A percentile compares a stretch with the other conserved stretches of the same genome.
Conservation (phyloP, 2,797 vertebrate genomes). For the Neoniphon sammara region DNA sequence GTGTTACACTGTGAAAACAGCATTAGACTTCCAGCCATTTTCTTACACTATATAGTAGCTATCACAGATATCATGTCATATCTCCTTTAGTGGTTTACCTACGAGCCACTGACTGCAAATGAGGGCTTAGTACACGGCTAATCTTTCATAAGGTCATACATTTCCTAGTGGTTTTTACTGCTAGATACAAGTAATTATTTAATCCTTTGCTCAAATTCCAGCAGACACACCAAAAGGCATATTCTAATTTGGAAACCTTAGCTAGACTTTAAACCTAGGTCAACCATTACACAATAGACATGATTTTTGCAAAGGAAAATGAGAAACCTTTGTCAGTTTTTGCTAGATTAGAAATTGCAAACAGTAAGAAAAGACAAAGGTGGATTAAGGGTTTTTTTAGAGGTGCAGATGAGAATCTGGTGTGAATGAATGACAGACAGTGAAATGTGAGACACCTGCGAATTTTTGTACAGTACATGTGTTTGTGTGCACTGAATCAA, state of each 20-base stretch:
- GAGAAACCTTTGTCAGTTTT: neutral
- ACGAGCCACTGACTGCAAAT: constrained; percentile 21
- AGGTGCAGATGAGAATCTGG: too few relatives aligned
- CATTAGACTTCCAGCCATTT: neutral
- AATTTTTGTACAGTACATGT: neutral
- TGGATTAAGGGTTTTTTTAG: neutral
- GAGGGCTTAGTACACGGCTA: constrained; percentile 27
- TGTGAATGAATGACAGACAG: neutral
- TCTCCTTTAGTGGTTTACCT: constrained; percentile 24
- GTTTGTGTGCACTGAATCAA: neutral
- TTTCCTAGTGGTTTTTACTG: constrained; percentile 11
- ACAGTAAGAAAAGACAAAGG: too few relatives aligned
- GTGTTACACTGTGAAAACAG: neutral
- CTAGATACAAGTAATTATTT: neutral
- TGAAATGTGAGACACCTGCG: neutral
- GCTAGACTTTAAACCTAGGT: neutral
- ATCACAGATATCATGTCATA: constrained; percentile 16
- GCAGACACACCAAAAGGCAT: neutral
- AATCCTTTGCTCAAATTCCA: constrained; percentile 3
- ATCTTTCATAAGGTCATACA: constrained; percentile 25
- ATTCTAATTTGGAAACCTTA: neutral
- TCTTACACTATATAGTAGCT: neutral
- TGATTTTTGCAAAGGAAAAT: constrained; percentile 5
- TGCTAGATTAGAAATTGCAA: neutral
- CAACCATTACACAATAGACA: neutral